Evolutionary conservation across 2,113 vertebrate genomes (phyloP).

Genomic region (Oxyruncus cristatus): DNA sequence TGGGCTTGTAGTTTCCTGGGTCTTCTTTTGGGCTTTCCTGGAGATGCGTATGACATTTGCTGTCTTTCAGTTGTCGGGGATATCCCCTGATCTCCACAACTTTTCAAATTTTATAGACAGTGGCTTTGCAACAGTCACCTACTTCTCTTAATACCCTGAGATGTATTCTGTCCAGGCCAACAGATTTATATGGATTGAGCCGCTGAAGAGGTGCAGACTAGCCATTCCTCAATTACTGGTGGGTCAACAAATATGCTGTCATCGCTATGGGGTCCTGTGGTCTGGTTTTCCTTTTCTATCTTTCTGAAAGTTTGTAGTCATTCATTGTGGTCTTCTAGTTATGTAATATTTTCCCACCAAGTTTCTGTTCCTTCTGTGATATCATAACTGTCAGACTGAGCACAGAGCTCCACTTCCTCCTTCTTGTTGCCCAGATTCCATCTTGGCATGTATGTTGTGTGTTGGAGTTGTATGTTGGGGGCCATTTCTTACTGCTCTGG

Average conservation of each 20-base stretch:
- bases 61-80: neutral
- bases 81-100: neutral
- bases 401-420: neutral
- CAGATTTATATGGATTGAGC: neutral
- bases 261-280: neutral
- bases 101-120: neutral
- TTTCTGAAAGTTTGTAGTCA: neutral
- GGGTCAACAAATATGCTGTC: neutral
- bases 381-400: neutral
- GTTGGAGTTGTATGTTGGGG: neutral
- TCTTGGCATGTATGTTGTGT: neutral
- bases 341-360: neutral
- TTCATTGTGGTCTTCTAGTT: neutral
- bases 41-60: neutral
- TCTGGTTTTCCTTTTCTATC: neutral
- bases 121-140: neutral
- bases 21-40: neutral
- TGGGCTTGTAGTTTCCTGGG: neutral
- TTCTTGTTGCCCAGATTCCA: neutral
- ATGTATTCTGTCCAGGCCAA: neutral
- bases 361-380: neutral
- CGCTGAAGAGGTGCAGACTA: neutral
- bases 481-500: neutral
- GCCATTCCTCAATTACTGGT: neutral
- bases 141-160: neutral